Evolutionary conservation across 2,113 vertebrate genomes (phyloP).

Genomic region (Macroglossus sobrinus): DNA sequence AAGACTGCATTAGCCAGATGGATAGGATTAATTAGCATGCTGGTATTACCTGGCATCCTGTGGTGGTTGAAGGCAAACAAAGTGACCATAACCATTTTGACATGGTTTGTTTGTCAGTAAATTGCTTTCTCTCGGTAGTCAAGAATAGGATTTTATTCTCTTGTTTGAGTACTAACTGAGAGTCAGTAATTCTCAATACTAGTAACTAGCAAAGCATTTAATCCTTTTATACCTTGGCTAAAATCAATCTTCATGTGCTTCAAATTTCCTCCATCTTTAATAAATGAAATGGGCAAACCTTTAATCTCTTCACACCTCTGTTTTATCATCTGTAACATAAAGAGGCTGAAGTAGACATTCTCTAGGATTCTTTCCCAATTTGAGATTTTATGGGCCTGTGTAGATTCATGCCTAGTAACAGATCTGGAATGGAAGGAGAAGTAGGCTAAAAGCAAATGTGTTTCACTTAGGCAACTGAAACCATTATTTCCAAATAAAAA

Average conservation of each 20-base stretch:
- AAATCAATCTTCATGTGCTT: not conserved
- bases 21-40: constrained; percentile 70
- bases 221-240: not conserved
- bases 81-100: constrained; percentile 44
- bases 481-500: constrained; percentile 5
- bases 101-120: constrained; percentile 25
- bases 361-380: not conserved
- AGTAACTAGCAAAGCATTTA: constrained; percentile 19
- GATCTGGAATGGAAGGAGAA: not conserved
- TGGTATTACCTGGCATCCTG: constrained; percentile 66
- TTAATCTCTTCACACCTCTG: not conserved
- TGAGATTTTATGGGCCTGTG: not conserved
- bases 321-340: constrained; percentile 34
- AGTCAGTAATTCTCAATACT: constrained; percentile 31
- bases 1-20: constrained; percentile 72
- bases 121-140: constrained; percentile 5
- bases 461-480: constrained; percentile 17
- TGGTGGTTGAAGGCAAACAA: constrained; percentile 29
- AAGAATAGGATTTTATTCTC: not conserved
- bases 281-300: not conserved
- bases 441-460: not conserved
- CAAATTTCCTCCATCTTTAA: not conserved
- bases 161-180: not conserved
- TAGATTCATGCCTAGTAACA: not conserved
- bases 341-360: not conserved